phyloP scores from a whole-genome alignment of 92 coral and sea anemone genomes.

The Epizoanthus ramosus region DNA sequence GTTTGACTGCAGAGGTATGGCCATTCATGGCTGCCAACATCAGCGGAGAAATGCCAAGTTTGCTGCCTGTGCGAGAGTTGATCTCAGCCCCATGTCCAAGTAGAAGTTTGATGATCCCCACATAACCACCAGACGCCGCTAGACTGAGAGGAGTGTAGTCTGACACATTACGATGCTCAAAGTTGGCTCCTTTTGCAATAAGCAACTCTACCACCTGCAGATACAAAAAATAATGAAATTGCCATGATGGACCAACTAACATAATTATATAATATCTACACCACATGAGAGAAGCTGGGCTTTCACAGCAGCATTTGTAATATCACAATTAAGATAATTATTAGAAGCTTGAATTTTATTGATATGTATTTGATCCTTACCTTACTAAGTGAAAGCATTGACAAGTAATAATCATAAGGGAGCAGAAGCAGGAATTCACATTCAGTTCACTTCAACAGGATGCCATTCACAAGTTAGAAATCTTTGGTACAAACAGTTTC shows the following conservation, averaged over 20 bases:
- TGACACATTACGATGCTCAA: constrained; percentile 98
- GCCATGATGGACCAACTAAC: neutral
- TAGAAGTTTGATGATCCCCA: constrained; percentile 90
- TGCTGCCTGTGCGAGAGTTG: constrained; percentile 98
- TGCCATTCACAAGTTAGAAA: no score
- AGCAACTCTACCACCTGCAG: constrained; percentile 95
- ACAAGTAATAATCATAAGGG: no score
- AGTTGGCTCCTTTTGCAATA: constrained; percentile 92
- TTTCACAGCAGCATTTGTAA: no score
- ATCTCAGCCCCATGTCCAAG: constrained; percentile 96
- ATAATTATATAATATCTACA: no score
- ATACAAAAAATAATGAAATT: neutral
- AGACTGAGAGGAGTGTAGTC: constrained; percentile 98
- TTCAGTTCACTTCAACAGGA: no score
- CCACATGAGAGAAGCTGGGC: no score
- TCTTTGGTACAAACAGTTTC: no score
- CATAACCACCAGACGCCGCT: constrained; percentile 99
- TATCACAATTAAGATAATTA: no score
- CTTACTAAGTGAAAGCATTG: no score
- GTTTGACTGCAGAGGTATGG: constrained; percentile 95
- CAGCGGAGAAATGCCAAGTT: constrained; percentile 98
- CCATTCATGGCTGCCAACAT: constrained; percentile 99
- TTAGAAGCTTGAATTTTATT: neutral
- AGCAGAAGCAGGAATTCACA: no score
- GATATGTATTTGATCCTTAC: no score